phyloP scores from a whole-genome alignment of 2,888 invertebrate species.

The Creontiades dilutus region DNA sequence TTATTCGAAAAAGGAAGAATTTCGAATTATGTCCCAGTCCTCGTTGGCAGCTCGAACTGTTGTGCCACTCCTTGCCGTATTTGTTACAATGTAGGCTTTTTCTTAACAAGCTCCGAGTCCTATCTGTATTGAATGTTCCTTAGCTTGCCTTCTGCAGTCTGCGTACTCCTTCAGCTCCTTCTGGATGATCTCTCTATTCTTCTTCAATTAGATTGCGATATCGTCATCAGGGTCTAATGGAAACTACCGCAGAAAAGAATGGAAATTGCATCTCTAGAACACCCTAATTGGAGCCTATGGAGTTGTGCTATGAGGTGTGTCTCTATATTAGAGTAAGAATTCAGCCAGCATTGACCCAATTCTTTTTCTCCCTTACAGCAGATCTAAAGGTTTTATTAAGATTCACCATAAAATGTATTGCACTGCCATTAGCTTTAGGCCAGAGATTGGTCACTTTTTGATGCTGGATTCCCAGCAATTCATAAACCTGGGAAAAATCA shows the following conservation, averaged over 20 bases:
- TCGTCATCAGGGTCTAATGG: not conserved
- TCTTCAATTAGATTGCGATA: not conserved
- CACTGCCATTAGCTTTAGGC: not conserved
- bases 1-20: too few relatives aligned
- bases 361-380: not conserved
- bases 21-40: too few relatives aligned
- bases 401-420: not conserved
- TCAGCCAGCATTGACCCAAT: not conserved
- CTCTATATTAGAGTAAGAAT: not conserved
- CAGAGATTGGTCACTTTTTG: not conserved
- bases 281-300: not conserved
- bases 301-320: not conserved
- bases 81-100: not conserved
- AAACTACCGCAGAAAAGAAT: not conserved
- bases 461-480: not conserved
- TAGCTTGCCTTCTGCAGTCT: not conserved
- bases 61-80: not conserved
- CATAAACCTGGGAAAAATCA: not conserved
- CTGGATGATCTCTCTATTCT: not conserved
- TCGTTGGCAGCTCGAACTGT: too few relatives aligned
- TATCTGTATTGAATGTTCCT: not conserved
- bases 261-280: not conserved
- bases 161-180: not conserved
- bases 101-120: not conserved
- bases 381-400: not conserved